Base-by-base conservation (phyloP, 2,888 invertebrate species). In the Epicampocera succincta region DNA sequence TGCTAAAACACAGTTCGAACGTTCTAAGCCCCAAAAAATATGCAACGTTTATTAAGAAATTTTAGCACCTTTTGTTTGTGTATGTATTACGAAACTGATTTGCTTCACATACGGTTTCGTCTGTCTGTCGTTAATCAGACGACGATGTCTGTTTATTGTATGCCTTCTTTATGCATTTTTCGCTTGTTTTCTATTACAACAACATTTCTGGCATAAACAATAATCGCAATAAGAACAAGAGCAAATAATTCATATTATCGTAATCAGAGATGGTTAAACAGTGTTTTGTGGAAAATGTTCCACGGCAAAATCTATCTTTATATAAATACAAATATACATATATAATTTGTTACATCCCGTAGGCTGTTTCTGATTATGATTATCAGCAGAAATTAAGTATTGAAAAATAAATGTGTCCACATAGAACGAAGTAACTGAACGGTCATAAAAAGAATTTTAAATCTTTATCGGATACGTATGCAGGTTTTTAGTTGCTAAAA, bases 31-130 rank as follows among this genome's bases (percentile, higher is more conserved):
- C 82, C 80, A 48, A 80, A 84, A 84, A 84, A 80, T 86, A 85
- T 84, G 85, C 85, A 80, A 80, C 69, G 69, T 71, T 79, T 48
- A 44, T 50, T n/a, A 8, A 33, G 56, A 75, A 63, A 58, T 68
- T 72, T 77, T 68, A 87, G 86, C 86, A 88, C 89, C 88, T 88
- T 88, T 86, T 88, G 89, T 89, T 88, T 89, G 89, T 88, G 89
- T 89, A 89, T 89, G 89, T 89, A 89, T 89, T 89, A 89, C 89
- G 87, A 89, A 89, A 89, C 89, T 88, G 89, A 87, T 88, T 88
- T 85, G 84, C 84, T 77, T 85, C 85, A 84, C 83, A 85, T 75
- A 74, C 72, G 61, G 69, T 61, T 68, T 68, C 72, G 80, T 72
- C 75, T 66, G 81, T 77, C 76, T 84, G 80, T 80, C 83, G 82